Evolutionary conservation across 1,140 invertebrate genomes (phyloP).

Genomic region (Dendroctonus valens): DNA sequence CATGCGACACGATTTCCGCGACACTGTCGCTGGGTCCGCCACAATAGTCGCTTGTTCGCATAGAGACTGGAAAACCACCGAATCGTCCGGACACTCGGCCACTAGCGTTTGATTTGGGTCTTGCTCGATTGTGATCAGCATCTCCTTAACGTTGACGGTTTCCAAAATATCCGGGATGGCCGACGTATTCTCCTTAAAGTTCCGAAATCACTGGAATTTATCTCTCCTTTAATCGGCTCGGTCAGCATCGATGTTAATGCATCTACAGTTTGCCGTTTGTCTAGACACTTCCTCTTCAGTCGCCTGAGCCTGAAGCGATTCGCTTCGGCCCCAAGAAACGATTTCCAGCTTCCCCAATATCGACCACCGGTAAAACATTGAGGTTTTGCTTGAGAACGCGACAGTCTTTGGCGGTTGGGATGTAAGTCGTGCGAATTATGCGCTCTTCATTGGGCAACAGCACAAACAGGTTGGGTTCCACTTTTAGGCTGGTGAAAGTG

Average conservation of each 20-base stretch:
- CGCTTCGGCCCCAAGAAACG: conserved; percentile 40
- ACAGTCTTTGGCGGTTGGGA: conserved; percentile 37
- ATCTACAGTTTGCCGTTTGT: conserved; percentile 35
- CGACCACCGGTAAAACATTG: conserved; percentile 30
- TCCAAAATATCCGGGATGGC: conserved; percentile 33
- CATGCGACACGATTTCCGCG: conserved; percentile 28
- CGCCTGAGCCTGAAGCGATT: conserved; percentile 41
- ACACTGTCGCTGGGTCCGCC: conserved; percentile 9
- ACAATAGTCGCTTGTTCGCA: conserved; percentile 33
- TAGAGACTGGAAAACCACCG: conserved; percentile 38
- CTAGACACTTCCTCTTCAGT: conserved; percentile 35
- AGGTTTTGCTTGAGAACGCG: conserved; percentile 35
- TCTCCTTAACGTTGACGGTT: conserved; percentile 34
- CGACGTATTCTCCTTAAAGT: conserved; percentile 35
- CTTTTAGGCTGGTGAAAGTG: conserved; percentile 36
- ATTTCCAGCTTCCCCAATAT: conserved; percentile 41
- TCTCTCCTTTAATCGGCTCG: conserved; percentile 37
- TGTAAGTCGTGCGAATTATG: conserved; percentile 34
- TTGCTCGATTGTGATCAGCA: conserved; percentile 39
- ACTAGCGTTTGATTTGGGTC: conserved; percentile 39
- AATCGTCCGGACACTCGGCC: conserved; percentile 37
- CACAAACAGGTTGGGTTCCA: conserved; percentile 36
- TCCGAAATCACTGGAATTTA: conserved; percentile 36
- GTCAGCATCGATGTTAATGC: conserved; percentile 31
- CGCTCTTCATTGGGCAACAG: conserved; percentile 39